Evolutionary conservation across 2,797 vertebrate genomes (phyloP).

Genomic region (Acanthopagrus latus): DNA sequence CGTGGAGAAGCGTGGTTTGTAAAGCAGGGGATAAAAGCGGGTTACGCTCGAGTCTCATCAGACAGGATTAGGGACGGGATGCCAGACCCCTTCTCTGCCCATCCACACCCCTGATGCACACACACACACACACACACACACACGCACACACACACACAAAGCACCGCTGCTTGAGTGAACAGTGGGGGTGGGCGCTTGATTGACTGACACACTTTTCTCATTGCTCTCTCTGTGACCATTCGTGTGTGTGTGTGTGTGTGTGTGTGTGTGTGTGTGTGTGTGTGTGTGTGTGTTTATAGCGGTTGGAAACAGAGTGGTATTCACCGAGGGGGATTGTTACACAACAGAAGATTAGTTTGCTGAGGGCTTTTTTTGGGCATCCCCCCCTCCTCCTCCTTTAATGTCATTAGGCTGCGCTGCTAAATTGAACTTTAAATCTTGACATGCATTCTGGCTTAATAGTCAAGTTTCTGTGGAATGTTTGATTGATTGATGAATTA

Average conservation of each 20-base stretch:
- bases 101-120: constrained; percentile 45
- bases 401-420: constrained; percentile 60
- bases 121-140: constrained; percentile 34
- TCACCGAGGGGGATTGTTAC: constrained; percentile 64
- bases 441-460: constrained; percentile 30
- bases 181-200: constrained; percentile 55
- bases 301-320: constrained; percentile 32
- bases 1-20: constrained; percentile 60
- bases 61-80: constrained; percentile 80
- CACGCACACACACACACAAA: constrained; percentile 24
- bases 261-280: constrained; percentile 6
- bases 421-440: constrained; percentile 59
- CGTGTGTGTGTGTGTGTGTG: constrained; percentile 19
- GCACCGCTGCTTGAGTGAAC: constrained; percentile 46
- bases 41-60: constrained; percentile 79
- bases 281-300: constrained; percentile 31
- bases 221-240: constrained; percentile 35
- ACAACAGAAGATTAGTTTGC: constrained; percentile 74
- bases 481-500: constrained; percentile 6
- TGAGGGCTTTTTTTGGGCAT: constrained; percentile 43
- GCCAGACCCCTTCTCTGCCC: constrained; percentile 72
- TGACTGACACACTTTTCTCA: constrained; percentile 65
- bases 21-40: constrained; percentile 78
- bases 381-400: constrained; percentile 37
- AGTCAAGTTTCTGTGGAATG: constrained; percentile 18